A percentile compares a stretch with the other conserved stretches of the same genome.
Conservation (phyloP, 2,888 invertebrate species). For the Mesorhabditis belari region DNA sequence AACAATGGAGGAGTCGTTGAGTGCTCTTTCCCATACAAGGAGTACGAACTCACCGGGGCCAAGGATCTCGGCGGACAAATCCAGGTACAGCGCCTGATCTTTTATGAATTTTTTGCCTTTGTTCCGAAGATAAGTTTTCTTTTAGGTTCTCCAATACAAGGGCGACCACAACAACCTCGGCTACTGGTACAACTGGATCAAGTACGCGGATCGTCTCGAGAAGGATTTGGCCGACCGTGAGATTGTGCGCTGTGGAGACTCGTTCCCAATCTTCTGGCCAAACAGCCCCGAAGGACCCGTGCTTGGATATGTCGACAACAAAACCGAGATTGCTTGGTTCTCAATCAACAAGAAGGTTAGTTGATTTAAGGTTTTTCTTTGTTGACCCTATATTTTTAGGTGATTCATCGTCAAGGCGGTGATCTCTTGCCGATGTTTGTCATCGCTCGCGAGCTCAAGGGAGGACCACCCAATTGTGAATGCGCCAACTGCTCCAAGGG, state of each 20-base stretch:
- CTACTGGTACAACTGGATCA: constrained; percentile 40
- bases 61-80: constrained; percentile 36
- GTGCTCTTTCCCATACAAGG: constrained; percentile 41
- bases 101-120: no score
- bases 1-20: constrained; percentile 45
- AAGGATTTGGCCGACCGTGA: constrained; percentile 18
- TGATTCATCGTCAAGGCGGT: constrained; percentile 8
- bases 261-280: constrained; percentile 34
- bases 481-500: constrained; percentile 9
- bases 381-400: background rate
- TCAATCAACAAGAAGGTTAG: constrained; percentile 17
- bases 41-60: constrained; percentile 36
- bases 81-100: constrained; percentile 20
- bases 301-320: constrained; percentile 31
- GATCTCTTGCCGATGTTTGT: constrained; percentile 18
- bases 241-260: constrained; percentile 23
- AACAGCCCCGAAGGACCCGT: constrained; percentile 12
- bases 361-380: background rate
- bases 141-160: constrained; percentile 21
- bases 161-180: constrained; percentile 29
- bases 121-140: background rate
- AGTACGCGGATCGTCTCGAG: constrained; percentile 31
- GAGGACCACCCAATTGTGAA: constrained; percentile 24
- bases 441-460: constrained; percentile 19
- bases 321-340: constrained; percentile 29